These are phyloP conservation scores for Limenitis camilla DNA, from an alignment of 2,888 invertebrate species.

Conservation along the genomic window DNA sequence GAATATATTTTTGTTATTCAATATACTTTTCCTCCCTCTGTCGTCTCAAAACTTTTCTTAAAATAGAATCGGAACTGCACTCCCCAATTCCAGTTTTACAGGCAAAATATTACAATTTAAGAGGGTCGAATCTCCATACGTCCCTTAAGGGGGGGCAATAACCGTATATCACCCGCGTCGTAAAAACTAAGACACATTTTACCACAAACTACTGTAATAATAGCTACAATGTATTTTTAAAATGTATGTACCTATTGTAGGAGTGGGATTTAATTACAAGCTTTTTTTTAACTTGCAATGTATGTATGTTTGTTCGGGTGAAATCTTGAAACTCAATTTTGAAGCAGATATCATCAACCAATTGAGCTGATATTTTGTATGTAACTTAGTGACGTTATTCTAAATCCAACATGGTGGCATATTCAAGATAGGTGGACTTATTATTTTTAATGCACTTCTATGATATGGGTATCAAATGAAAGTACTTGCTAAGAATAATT, in stretches of 20 bases:
- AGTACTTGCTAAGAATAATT: no score
- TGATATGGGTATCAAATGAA: no score
- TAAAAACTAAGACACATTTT: conserved; percentile 64
- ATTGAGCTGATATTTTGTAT: no score
- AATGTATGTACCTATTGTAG: background rate
- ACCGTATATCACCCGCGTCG: conserved; percentile 59
- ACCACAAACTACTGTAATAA: conserved; percentile 54
- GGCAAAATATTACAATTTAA: conserved; percentile 39
- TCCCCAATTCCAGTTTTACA: conserved; percentile 27
- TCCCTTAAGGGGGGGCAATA: conserved; percentile 39
- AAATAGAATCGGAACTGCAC: conserved; percentile 13
- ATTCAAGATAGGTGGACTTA: no score
- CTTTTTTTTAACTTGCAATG: no score
- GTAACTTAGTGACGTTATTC: no score
- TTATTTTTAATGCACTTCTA: no score
- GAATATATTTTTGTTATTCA: background rate
- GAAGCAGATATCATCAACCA: no score
- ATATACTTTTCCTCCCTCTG: background rate
- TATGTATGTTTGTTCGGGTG: no score
- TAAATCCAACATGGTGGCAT: no score
- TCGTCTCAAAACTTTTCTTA: conserved; percentile 8
- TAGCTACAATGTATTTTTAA: conserved; percentile 7
- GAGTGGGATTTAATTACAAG: no score
- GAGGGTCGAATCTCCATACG: conserved; percentile 59
- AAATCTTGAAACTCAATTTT: no score